Conservation (phyloP, 1,140 invertebrate species). For the Triops cancriformis region DNA sequence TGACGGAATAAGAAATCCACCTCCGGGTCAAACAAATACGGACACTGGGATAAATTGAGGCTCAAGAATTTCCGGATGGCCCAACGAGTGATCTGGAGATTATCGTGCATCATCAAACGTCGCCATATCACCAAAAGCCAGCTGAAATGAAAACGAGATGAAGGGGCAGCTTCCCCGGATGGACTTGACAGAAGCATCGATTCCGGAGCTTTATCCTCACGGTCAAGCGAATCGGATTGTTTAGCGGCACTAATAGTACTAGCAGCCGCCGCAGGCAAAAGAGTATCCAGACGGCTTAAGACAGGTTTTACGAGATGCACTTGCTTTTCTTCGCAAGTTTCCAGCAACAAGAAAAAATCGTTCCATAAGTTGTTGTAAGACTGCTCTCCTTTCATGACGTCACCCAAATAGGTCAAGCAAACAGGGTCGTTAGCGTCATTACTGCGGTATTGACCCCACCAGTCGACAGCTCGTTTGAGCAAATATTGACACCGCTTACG, state of each 20-base stretch:
- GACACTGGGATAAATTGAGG: slow-evolving; percentile 3
- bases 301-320: slow-evolving; percentile 49
- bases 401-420: background rate
- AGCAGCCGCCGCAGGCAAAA: slow-evolving; percentile 27
- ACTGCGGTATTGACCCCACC: slow-evolving; percentile 6
- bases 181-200: background rate
- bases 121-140: slow-evolving; percentile 26
- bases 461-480: slow-evolving; percentile 23
- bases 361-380: slow-evolving; percentile 34
- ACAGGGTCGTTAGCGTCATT: background rate
- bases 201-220: background rate
- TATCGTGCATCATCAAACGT: slow-evolving; percentile 27
- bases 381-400: background rate
- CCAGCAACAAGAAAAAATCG: slow-evolving; percentile 44
- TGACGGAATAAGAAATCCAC: slow-evolving; percentile 9
- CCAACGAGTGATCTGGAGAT: slow-evolving; percentile 27
- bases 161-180: background rate
- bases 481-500: slow-evolving; percentile 28
- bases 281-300: slow-evolving; percentile 38
- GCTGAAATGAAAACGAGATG: background rate
- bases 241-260: slow-evolving; percentile 22
- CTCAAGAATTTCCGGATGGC: slow-evolving; percentile 21
- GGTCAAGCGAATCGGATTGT: background rate
- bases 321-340: slow-evolving; percentile 52
- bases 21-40: background rate